Evolutionary conservation across 2,888 invertebrate species (phyloP), one percentile per base, ranked within the genome.

Genomic region (Silvanus unidentatus): DNA sequence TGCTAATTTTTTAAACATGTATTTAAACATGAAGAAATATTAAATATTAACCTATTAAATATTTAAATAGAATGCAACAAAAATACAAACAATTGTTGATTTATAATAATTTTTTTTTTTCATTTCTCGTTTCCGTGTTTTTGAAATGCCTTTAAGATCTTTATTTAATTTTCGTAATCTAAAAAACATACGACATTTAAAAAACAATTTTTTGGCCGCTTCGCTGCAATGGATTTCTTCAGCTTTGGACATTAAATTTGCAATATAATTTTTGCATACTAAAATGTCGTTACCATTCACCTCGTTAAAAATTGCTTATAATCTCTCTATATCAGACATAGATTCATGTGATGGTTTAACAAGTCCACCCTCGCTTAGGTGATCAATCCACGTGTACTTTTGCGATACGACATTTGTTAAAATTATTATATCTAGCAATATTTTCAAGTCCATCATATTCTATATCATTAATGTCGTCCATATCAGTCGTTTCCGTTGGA

Each of bases 401-500:
- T 4, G 4, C 13, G 10, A 22, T 12, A 16, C n/a, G 22, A 32
- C 32, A n/a, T 41, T 15, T 16, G 15, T 39, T 29, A 35, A 12
- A 8, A 27, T 32, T 11, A 38, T 10, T 54, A 41, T 44, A 58
- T 8, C 51, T 54, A 10, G 52, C 50, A 30, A 54, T 44, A 49
- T 54, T 50, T 49, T 58, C 50, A 11, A 58, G 40, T 22, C 54
- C 54, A 42, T 55, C 58, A 44, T 52, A 50, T n/a, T 16, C 29
- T 6, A 52, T 32, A 12, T 49, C 51, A 32, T 45, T 36, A 14
- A 48, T 36, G 44, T 42, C 45, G 13, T 5, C 37, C 6, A 38
- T 22, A 45, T 16, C 11, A 39, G 13, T 37, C 11, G 11, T 30
- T 13, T 42, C 42, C 3, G n/a, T 22, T 12, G 16, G 13, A 9